Conservation (phyloP, 1,140 invertebrate species). For the Saccostrea echinata region DNA sequence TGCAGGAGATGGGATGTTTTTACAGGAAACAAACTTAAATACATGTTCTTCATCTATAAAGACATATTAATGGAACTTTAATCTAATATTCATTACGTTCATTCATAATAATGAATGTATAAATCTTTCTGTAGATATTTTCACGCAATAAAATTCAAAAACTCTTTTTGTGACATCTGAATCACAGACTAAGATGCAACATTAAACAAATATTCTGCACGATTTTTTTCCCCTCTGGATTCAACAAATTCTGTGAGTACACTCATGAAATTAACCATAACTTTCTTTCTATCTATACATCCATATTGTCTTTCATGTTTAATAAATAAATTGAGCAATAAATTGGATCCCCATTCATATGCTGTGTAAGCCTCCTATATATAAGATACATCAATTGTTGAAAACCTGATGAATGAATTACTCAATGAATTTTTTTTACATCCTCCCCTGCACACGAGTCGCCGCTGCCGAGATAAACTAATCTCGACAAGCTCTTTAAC, state of each 20-base stretch:
- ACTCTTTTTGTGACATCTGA: neutral
- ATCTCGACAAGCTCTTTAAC: conserved; percentile 17
- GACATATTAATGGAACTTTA: neutral
- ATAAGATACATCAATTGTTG: conserved; percentile 9
- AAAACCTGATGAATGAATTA: conserved; percentile 15
- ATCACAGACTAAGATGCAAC: neutral
- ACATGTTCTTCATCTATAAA: neutral
- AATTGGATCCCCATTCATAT: neutral
- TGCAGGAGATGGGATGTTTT: neutral
- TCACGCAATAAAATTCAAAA: neutral
- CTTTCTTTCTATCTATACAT: neutral
- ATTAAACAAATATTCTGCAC: no score
- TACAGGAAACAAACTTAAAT: no score
- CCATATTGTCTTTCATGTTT: neutral
- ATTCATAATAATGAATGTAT: neutral
- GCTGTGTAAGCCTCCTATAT: conserved; percentile 1
- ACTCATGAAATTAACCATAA: neutral
- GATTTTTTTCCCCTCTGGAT: no score
- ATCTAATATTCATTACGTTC: neutral
- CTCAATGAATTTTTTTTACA: conserved; percentile 10
- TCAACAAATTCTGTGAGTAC: neutral
- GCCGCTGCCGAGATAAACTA: neutral
- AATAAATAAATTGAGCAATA: conserved; percentile 17
- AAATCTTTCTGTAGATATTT: neutral
- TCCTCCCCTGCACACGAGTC: neutral